Evolutionary conservation across 2,888 invertebrate species (phyloP).

Genomic region (Bhutanitis thaidina): DNA sequence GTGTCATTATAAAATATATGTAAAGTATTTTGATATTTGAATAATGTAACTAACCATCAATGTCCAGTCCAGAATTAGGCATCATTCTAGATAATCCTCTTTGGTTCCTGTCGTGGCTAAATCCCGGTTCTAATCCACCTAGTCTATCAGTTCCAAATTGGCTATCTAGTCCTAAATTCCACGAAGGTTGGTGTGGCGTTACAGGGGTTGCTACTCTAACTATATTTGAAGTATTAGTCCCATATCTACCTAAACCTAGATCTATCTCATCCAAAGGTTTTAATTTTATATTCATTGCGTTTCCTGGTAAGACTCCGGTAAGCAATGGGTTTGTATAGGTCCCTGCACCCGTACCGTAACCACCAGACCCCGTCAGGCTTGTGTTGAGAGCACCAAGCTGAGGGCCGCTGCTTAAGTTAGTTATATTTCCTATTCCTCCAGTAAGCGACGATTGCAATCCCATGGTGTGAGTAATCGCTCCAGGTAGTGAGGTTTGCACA

Average conservation of each 20-base stretch:
- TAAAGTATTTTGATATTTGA: constrained; percentile 9
- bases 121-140: constrained; percentile 75
- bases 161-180: constrained; percentile 82
- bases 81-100: constrained; percentile 77
- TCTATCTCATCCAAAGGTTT: constrained; percentile 87
- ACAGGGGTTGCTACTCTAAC: constrained; percentile 82
- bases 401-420: constrained; percentile 60
- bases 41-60: constrained; percentile 67
- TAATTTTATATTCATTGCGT: constrained; percentile 82
- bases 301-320: constrained; percentile 78
- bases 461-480: constrained; percentile 62
- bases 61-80: constrained; percentile 68
- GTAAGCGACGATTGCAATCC: constrained; percentile 66
- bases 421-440: constrained; percentile 63
- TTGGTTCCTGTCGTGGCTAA: constrained; percentile 80
- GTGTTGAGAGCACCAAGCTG: constrained; percentile 67
- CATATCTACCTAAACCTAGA: constrained; percentile 81
- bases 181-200: constrained; percentile 80
- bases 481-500: constrained; percentile 64
- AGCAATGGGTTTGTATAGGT: constrained; percentile 84
- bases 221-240: constrained; percentile 58
- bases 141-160: constrained; percentile 81
- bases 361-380: constrained; percentile 56
- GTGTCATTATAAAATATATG: not conserved
- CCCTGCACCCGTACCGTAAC: constrained; percentile 60